A percentile compares a stretch with the other conserved stretches of the same genome.
Evolutionary conservation across 1,140 invertebrate genomes (phyloP).

Genomic region (Matsumurasca onukii): DNA sequence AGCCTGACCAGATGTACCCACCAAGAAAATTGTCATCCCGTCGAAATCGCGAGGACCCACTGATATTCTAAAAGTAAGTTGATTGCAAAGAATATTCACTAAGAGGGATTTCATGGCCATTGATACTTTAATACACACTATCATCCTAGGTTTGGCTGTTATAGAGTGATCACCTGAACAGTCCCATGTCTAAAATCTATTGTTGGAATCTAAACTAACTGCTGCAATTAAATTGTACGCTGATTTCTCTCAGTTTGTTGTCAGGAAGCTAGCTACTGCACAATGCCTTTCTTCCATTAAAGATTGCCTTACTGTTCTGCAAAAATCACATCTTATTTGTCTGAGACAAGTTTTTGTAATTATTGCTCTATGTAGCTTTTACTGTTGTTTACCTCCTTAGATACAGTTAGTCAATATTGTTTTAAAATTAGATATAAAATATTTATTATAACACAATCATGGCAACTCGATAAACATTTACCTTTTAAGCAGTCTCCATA

Average conservation of each 20-base stretch:
- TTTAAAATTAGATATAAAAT: neutral
- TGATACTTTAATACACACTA: slow-evolving; percentile 7
- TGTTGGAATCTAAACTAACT: neutral
- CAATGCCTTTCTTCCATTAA: too few relatives aligned
- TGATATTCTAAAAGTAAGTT: slow-evolving; percentile 66
- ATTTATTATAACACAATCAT: neutral
- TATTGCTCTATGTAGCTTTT: too few relatives aligned
- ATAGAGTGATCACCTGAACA: slow-evolving; percentile 4
- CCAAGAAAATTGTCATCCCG: slow-evolving; percentile 56
- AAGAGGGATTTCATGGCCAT: slow-evolving; percentile 23
- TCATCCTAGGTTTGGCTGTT: neutral
- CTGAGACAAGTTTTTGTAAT: too few relatives aligned
- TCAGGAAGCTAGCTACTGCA: neutral
- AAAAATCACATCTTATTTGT: too few relatives aligned
- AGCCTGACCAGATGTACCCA: neutral
- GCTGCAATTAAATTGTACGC: slow-evolving; percentile 8
- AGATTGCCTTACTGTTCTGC: too few relatives aligned
- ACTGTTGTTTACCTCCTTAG: too few relatives aligned
- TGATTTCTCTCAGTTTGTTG: neutral
- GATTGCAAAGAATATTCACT: neutral
- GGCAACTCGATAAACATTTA: neutral
- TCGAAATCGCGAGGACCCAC: slow-evolving; percentile 71
- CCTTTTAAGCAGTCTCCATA: neutral
- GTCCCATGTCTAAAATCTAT: slow-evolving; percentile 9
- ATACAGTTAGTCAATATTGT: neutral